Percentiles rank a stretch among this genome's conserved stretches.
Conservation (phyloP, 2,888 invertebrate species). For the Eristalis tenax region DNA sequence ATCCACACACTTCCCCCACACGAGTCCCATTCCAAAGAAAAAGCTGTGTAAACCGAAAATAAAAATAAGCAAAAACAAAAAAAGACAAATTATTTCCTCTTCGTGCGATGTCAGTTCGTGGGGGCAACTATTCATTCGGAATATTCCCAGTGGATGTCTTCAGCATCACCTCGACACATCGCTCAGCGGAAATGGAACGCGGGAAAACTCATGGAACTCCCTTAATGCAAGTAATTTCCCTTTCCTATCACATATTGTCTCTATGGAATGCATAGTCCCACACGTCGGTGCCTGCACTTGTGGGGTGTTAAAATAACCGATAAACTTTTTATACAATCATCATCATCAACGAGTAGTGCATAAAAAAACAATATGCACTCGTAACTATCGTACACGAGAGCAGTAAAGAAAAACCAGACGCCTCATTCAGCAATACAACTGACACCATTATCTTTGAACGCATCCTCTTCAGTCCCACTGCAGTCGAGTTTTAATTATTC, state of each 20-base stretch:
- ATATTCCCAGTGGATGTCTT: neutral
- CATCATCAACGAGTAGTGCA: constrained; percentile 32
- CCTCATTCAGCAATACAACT: neutral
- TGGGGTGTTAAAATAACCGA: constrained; percentile 43
- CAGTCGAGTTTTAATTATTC: neutral
- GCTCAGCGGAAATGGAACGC: neutral
- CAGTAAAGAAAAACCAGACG: constrained; percentile 17
- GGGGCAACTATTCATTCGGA: neutral
- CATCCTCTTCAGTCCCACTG: neutral
- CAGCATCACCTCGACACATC: constrained; percentile 1
- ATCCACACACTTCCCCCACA: neutral
- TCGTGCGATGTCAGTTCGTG: neutral
- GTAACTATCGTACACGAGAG: constrained; percentile 3
- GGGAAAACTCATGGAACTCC: neutral
- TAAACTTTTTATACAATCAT: constrained; percentile 42
- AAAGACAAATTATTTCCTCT: neutral
- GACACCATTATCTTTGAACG: neutral
- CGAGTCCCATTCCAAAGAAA: neutral
- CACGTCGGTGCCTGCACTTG: constrained; percentile 8
- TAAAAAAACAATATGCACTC: constrained; percentile 49
- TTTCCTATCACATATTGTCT: constrained; percentile 2
- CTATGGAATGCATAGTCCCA: constrained; percentile 5
- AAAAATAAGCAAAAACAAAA: neutral
- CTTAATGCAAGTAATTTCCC: constrained; percentile 13
- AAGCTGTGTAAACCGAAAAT: too few relatives aligned